Evolutionary conservation across 2,888 invertebrate genomes (phyloP), one percentile per base, ranked within the genome.

Genomic region (Xestia c-nigrum): DNA sequence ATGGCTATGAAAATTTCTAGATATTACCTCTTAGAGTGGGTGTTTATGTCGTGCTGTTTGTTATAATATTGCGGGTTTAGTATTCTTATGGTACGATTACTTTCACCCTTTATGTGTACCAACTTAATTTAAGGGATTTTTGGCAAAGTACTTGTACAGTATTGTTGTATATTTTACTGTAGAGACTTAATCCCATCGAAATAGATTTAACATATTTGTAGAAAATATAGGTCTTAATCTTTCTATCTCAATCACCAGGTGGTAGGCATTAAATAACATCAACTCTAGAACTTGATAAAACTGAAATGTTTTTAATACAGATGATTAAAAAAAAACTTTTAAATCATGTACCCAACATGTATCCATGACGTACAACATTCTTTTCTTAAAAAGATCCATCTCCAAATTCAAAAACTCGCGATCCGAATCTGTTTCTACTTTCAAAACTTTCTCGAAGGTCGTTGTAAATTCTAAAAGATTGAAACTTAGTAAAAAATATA

Each of bases 1-100:
- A 92, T 91, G 90, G 88, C 89, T 87, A 88, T 86, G 91, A 91
- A 92, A 91, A 91, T 91, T 90, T 86, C 88, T 89, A 80, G 83
- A 89, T 88, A 91, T 90, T 89, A 88, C 83, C 83, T 83, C 79
- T 77, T 81, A 69, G 70, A 85, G 76, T 80, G 85, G 81, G 86
- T 81, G 86, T 76, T 84, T 85, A 87, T 87, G 76, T 79, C 74
- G 40, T 14, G 43, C 12, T 47, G 24, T 78, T 83, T 80, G 71
- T 61, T 75, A 67, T 72, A 70, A 80, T 74, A 66, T 59, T 52
- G 65, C 14, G 74, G 68, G 68, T 75, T 79, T 21, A 50, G 72
- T 80, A 67, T 66, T 85, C 73, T 80, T 66, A 65, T 74, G n/a
- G 10, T 40, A 69, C 43, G 21, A 75, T 73, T 69, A 72, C 19